These are phyloP conservation scores for Lithosia quadra DNA, from an alignment of 2,888 invertebrate genomes.

Conservation along the genomic window DNA sequence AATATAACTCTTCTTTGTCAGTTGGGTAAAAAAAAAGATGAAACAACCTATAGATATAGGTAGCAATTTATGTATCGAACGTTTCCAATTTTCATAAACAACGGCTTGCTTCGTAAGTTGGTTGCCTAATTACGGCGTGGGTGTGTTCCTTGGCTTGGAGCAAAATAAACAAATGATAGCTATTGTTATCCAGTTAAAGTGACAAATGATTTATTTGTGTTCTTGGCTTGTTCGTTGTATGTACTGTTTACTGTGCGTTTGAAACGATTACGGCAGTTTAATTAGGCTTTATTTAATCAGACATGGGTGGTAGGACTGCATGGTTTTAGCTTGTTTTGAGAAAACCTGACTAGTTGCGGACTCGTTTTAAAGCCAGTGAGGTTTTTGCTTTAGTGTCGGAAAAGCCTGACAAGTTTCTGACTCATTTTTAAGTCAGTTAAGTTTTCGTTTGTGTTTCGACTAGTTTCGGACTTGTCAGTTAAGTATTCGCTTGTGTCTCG, in stretches of 20 bases:
- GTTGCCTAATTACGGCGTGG: neutral
- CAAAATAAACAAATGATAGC: conserved; percentile 15
- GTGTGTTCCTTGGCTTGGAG: neutral
- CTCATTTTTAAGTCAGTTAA: too few species aligned
- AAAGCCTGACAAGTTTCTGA: too few species aligned
- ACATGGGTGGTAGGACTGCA: neutral
- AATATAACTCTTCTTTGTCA: neutral
- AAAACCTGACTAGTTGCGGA: neutral
- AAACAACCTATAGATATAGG: neutral
- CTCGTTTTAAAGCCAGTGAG: neutral
- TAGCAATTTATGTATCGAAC: neutral
- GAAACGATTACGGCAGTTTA: neutral
- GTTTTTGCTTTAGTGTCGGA: neutral
- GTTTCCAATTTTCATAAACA: conserved; percentile 7
- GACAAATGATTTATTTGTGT: conserved; percentile 14
- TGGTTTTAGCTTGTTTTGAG: neutral
- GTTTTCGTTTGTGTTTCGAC: neutral
- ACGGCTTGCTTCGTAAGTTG: neutral
- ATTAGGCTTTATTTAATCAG: conserved; percentile 1
- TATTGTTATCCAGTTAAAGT: conserved; percentile 9
- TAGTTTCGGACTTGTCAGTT: too few species aligned
- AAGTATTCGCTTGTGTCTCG: too few species aligned
- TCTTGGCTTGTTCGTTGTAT: neutral
- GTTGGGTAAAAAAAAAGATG: too few species aligned
- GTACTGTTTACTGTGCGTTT: neutral